Conservation (phyloP, 2,888 invertebrate species). For the Cepaea hortensis region DNA sequence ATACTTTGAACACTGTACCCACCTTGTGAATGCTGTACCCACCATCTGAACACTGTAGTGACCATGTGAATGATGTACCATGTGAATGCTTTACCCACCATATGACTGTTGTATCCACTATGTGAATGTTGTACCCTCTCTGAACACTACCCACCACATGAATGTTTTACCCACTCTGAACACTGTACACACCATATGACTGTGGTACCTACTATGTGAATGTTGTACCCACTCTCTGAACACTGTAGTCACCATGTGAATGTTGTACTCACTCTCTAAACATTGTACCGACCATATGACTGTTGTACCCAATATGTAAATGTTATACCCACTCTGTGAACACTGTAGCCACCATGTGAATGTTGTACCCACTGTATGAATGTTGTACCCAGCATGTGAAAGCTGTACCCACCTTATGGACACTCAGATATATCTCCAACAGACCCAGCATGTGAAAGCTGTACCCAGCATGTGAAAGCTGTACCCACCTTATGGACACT, state of each 20-base stretch:
- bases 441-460: not conserved
- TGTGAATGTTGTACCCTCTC: not conserved
- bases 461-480: not conserved
- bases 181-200: no score
- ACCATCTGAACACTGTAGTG: no score
- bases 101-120: no score
- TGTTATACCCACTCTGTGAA: not conserved
- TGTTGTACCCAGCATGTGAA: conserved; percentile 80
- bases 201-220: not conserved
- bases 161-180: not conserved
- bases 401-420: not conserved
- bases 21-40: no score
- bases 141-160: not conserved
- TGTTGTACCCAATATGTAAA: not conserved
- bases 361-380: conserved; percentile 60
- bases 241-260: not conserved
- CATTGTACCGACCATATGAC: not conserved
- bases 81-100: conserved; percentile 59
- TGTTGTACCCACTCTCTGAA: no score
- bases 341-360: not conserved
- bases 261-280: not conserved
- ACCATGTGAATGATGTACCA: conserved; percentile 34
- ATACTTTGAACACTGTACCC: no score
- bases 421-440: not conserved
- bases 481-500: conserved; percentile 66